phyloP scores from a whole-genome alignment of 2,113 vertebrate species.

The Ondatra zibethicus region DNA sequence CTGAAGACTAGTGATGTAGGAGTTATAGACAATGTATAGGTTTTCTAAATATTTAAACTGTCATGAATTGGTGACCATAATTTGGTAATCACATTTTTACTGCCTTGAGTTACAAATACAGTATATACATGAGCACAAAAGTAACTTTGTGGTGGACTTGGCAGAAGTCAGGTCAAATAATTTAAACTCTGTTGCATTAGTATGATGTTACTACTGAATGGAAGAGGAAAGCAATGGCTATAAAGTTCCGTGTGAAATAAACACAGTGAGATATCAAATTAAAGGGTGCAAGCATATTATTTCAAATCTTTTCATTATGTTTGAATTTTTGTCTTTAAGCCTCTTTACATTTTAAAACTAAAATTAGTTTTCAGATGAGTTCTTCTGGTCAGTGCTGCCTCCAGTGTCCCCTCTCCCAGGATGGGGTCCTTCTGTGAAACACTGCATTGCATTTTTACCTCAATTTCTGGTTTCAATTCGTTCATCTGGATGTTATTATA shows the following conservation, averaged over 20 bases:
- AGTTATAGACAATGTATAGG: slow-evolving; percentile 43
- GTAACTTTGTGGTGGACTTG: slow-evolving; percentile 52
- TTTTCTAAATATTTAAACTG: slow-evolving; percentile 71
- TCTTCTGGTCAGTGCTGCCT: neutral
- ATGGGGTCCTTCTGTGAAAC: neutral
- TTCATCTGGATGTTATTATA: neutral
- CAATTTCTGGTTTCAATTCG: neutral
- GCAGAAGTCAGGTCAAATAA: slow-evolving; percentile 40
- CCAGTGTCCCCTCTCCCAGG: neutral
- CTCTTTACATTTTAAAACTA: slow-evolving; percentile 41
- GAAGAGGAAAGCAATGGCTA: neutral
- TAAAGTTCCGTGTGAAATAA: neutral
- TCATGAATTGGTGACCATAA: slow-evolving; percentile 45
- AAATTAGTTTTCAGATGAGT: neutral
- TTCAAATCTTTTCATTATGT: neutral
- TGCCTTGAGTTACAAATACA: slow-evolving; percentile 45
- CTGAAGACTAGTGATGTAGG: slow-evolving; percentile 17
- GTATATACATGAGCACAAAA: neutral
- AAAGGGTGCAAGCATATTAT: slow-evolving; percentile 22
- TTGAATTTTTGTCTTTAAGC: slow-evolving; percentile 48
- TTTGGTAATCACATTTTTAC: slow-evolving; percentile 70
- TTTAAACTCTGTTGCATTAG: neutral
- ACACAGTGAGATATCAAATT: neutral
- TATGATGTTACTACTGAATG: neutral
- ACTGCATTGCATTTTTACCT: neutral